Evolutionary conservation across 2,888 invertebrate species (phyloP).

Genomic region (Rutpela maculata): DNA sequence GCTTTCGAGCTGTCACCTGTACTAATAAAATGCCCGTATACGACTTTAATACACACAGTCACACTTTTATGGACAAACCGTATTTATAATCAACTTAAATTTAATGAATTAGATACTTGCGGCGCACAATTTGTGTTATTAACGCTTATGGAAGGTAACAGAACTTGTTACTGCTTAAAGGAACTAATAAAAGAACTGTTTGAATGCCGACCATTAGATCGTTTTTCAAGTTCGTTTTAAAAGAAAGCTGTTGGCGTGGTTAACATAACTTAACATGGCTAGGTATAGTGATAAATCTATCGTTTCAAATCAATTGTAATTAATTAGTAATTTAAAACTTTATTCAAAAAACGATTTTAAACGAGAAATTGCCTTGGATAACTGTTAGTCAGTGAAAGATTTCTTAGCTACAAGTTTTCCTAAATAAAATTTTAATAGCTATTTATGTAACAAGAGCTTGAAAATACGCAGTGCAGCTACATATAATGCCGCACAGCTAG

Average conservation of each 20-base stretch:
- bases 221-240: not conserved
- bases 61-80: not conserved
- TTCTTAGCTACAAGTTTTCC: not conserved
- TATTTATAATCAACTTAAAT: not conserved
- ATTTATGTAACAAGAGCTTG: too few species aligned
- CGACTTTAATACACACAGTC: not conserved
- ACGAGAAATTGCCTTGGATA: not conserved
- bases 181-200: not conserved
- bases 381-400: not conserved
- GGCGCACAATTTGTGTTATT: not conserved
- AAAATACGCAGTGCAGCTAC: too few species aligned
- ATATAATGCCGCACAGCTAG: too few species aligned
- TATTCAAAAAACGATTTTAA: not conserved
- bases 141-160: not conserved
- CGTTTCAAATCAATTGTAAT: not conserved
- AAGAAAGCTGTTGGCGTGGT: not conserved
- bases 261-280: not conserved
- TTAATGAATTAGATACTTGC: conserved; percentile 1
- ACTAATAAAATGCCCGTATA: not conserved
- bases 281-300: not conserved
- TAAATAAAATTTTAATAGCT: too few species aligned
- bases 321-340: conserved; percentile 5
- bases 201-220: not conserved
- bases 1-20: not conserved
- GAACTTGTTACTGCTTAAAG: conserved; percentile 3